Percentiles rank a stretch among this genome's conserved stretches.
Conservation (phyloP, 2,888 invertebrate species). For the Pemphredon lugubris region DNA sequence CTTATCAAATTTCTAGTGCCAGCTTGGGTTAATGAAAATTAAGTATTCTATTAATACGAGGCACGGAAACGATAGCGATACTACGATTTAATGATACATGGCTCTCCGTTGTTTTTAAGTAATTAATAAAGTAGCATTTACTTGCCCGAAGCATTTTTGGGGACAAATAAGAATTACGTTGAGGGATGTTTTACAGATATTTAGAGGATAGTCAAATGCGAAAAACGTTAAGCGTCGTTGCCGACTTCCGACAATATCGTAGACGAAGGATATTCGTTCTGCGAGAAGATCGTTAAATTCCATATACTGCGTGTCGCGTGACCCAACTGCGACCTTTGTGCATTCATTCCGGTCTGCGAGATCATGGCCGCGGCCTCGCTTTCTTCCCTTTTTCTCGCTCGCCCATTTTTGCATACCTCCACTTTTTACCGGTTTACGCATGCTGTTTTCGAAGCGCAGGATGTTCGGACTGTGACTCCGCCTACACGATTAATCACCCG, state of each 20-base stretch:
- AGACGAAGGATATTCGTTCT: not conserved
- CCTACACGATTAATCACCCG: constrained; percentile 8
- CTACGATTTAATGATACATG: too few relatives aligned
- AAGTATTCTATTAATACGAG: too few relatives aligned
- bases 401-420: constrained; percentile 42
- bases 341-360: constrained; percentile 34
- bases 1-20: too few relatives aligned
- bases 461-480: not conserved
- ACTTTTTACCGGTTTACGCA: constrained; percentile 10
- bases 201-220: too few relatives aligned
- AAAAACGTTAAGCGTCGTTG: too few relatives aligned
- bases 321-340: constrained; percentile 38
- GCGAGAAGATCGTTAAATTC: constrained; percentile 21
- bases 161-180: too few relatives aligned
- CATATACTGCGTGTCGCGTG: constrained; percentile 18
- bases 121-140: too few relatives aligned
- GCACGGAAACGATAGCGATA: too few relatives aligned
- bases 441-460: constrained; percentile 6
- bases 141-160: too few relatives aligned
- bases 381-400: constrained; percentile 24
- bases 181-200: too few relatives aligned
- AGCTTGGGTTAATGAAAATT: too few relatives aligned
- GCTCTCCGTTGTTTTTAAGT: too few relatives aligned
- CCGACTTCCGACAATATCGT: not conserved
- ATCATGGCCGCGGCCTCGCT: constrained; percentile 32